A percentile compares a stretch with the other conserved stretches of the same genome.
Evolutionary conservation across 2,888 invertebrate genomes (phyloP).

Genomic region (Zygogramma bicolorata): DNA sequence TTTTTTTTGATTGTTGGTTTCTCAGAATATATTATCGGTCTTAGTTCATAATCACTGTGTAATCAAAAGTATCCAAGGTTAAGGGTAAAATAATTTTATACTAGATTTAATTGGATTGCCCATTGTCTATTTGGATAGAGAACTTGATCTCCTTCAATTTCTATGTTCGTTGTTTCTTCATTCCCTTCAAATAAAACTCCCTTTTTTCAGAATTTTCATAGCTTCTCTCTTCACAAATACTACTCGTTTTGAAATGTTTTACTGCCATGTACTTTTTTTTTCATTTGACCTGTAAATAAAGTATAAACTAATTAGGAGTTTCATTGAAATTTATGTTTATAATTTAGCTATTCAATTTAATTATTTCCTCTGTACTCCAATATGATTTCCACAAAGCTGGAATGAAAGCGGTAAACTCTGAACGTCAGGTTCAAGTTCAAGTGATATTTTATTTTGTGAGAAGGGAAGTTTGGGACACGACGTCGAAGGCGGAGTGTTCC

Average conservation of each 20-base stretch:
- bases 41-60: not conserved
- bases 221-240: too few species aligned
- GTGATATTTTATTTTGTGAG: too few species aligned
- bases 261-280: conserved; percentile 54
- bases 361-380: too few species aligned
- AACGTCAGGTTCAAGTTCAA: too few species aligned
- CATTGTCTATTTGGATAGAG: conserved; percentile 45
- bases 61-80: conserved; percentile 15
- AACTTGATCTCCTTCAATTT: conserved; percentile 47
- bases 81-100: conserved; percentile 20
- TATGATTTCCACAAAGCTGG: too few species aligned
- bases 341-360: too few species aligned
- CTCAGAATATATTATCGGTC: conserved; percentile 7
- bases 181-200: too few species aligned
- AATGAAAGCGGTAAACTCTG: too few species aligned
- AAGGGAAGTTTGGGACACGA: too few species aligned
- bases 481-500: too few species aligned
- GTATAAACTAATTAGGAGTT: conserved; percentile 2
- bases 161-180: too few species aligned
- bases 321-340: not conserved
- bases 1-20: conserved; percentile 14
- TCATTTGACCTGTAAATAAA: conserved; percentile 54
- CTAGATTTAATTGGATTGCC: conserved; percentile 50
- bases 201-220: too few species aligned
- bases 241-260: conserved; percentile 39